Base-by-base conservation (phyloP, 1,140 invertebrate species). In the Zaprionus camerounensis region DNA sequence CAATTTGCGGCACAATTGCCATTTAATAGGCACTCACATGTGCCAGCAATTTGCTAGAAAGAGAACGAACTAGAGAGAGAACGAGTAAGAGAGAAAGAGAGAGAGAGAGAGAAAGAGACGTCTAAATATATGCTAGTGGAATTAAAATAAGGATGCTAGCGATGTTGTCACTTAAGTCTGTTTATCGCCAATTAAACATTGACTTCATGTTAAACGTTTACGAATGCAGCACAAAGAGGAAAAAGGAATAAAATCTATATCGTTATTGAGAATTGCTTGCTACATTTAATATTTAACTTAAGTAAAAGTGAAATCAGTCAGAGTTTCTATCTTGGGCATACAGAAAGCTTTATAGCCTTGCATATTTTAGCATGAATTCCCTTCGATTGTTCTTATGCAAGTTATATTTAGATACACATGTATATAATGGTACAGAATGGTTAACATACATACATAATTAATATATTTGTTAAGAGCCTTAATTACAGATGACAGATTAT, bases 1-100 rank as follows among this genome's bases (percentile, higher is more conserved):
- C 83, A 91, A 91, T 91, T 91, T 91, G 78, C 73, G 67, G 84
- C 79, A 88, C 83, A 91, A 91, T 91, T 91, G 88, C 88, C 73
- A 85, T 88, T 91, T 88, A 91, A 91, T 91, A 91, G 83, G 81
- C 87, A 82, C 87, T 91, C 49, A 34, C 80, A 78, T 86, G 80
- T 82, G 82, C 69, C 80, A 68, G 15, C 82, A 85, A 85, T 85
- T 85, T 86, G 63, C 12, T 5, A 49, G 11, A 20, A 20, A n/a
- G 46, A 20, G 6, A 22, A n/a, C 15, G 38, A 13, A 7, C 11
- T n/a, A 44, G 6, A 44, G n/a, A 41, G 5, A 2, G 38, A n/a
- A 0, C 17, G 17, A 17, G 17, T 17, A 17, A 17, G 17, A 17
- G n/a, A n/a, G n/a, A n/a, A n/a, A n/a, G 38, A 41, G 38, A 41